Percentiles rank a stretch among this genome's conserved stretches.
Conservation (phyloP, 1,140 invertebrate species). For the Aphelinus certus region DNA sequence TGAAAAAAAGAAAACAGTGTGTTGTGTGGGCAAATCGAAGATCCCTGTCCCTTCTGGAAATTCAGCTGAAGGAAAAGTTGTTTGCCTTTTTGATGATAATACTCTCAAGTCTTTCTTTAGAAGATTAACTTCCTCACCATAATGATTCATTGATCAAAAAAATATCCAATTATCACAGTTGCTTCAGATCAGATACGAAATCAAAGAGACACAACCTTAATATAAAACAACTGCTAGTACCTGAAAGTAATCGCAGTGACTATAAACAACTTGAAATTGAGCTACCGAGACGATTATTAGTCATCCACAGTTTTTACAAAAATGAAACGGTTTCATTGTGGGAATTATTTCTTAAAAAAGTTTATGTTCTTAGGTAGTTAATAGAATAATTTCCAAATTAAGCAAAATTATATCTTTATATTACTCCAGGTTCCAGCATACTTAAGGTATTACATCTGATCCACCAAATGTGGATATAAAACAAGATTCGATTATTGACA, state of each 20-base stretch:
- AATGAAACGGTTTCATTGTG: constrained; percentile 50
- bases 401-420: no score
- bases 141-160: no score
- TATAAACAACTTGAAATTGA: constrained; percentile 45
- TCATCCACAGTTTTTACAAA: constrained; percentile 47
- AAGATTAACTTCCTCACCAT: constrained; percentile 83
- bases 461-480: constrained; percentile 44
- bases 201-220: constrained; percentile 33
- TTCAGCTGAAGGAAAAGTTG: constrained; percentile 69
- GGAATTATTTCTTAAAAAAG: constrained; percentile 55
- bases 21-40: constrained; percentile 75
- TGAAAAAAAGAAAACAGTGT: constrained; percentile 75
- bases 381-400: no score
- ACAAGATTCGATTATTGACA: constrained; percentile 29
- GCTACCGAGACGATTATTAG: constrained; percentile 54
- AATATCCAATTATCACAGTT: constrained; percentile 36
- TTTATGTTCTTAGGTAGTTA: constrained; percentile 51
- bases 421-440: constrained; percentile 47
- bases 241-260: constrained; percentile 27
- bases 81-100: constrained; percentile 91
- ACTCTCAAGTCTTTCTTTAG: constrained; percentile 94
- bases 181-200: constrained; percentile 42
- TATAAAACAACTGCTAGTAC: constrained; percentile 46
- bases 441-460: constrained; percentile 41
- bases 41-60: constrained; percentile 72